Evolutionary conservation across 2,888 invertebrate species (phyloP).

Genomic region (Pinctada fucata): DNA sequence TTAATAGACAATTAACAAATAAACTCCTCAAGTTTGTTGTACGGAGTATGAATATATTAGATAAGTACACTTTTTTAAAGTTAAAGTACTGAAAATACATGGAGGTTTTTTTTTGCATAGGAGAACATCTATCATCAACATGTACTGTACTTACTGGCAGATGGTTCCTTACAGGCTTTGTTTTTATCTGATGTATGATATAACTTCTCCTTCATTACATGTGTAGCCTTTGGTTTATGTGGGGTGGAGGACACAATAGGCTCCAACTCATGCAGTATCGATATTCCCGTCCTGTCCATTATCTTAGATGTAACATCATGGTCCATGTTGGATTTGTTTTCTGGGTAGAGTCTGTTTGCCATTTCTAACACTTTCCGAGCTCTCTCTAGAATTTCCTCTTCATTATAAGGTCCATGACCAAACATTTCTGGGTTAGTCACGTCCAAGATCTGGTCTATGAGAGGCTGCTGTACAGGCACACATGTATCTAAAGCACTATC

Average conservation of each 20-base stretch:
- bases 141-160: slow-evolving; percentile 25
- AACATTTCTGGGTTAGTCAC: slow-evolving; percentile 38
- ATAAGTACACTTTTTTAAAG: too few species aligned
- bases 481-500: slow-evolving; percentile 28
- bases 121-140: too few species aligned
- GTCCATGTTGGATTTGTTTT: slow-evolving; percentile 28
- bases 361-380: slow-evolving; percentile 55
- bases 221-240: neutral
- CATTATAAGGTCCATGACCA: slow-evolving; percentile 41
- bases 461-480: slow-evolving; percentile 17
- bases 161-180: slow-evolving; percentile 14
- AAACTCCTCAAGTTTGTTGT: too few species aligned
- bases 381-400: slow-evolving; percentile 54
- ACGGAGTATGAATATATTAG: too few species aligned
- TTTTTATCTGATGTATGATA: neutral
- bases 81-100: too few species aligned
- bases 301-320: slow-evolving; percentile 19
- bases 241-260: slow-evolving; percentile 44
- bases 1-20: too few species aligned
- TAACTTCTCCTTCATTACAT: neutral
- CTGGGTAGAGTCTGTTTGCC: slow-evolving; percentile 54
- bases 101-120: too few species aligned
- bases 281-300: slow-evolving; percentile 24
- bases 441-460: slow-evolving; percentile 40
- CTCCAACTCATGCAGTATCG: slow-evolving; percentile 39